Evolutionary conservation across 2,797 vertebrate species (phyloP), one percentile per base, ranked within the genome.

Genomic region (Glossophaga mutica): DNA sequence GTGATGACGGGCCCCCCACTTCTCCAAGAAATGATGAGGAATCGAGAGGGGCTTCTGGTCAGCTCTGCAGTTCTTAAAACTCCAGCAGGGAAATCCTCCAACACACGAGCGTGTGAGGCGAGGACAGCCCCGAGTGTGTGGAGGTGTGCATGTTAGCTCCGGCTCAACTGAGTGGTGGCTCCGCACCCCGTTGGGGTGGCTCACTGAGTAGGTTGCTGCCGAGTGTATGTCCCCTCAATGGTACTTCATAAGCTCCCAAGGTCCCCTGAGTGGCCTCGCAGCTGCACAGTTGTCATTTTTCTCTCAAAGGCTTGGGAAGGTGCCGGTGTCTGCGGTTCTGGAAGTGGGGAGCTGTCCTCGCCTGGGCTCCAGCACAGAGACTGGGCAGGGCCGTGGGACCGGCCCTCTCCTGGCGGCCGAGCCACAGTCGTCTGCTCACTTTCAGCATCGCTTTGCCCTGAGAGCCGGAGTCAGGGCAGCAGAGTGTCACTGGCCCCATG

Each of bases 361-460:
- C 86, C 50, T 16, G 57, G 93, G 76, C 77, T 46, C 8, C 68
- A 79, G 79, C 5, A 14, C 94, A 52, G 8, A 71, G 74, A 86
- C 87, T 71, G 93, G 57, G 9, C 88, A 42, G 94, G 91, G 52
- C 95, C 96, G 55, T 46, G 34, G 68, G 79, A 85, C 87, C 78
- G 70, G 89, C 87, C 46, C 32, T 68, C 84, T 86, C 73, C 48
- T 70, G 70, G 71, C 4, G 7, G 59, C 29, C 42, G 48, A 42
- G 50, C 34, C 52, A 16, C n/a, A 11, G 1, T 7, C 79, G 16
- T 11, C 46, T 26, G 10, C 87, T 97, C 62, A 39, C 52, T 44
- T 84, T 81, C 44, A 21, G 68, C 95, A 93, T 96, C 37, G 59
- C 90, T 55, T 95, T 97, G 94, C 97, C 96, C 98, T 96, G 96